phyloP scores from a whole-genome alignment of 2,797 vertebrate genomes.

The Aselliscus stoliczkanus region DNA sequence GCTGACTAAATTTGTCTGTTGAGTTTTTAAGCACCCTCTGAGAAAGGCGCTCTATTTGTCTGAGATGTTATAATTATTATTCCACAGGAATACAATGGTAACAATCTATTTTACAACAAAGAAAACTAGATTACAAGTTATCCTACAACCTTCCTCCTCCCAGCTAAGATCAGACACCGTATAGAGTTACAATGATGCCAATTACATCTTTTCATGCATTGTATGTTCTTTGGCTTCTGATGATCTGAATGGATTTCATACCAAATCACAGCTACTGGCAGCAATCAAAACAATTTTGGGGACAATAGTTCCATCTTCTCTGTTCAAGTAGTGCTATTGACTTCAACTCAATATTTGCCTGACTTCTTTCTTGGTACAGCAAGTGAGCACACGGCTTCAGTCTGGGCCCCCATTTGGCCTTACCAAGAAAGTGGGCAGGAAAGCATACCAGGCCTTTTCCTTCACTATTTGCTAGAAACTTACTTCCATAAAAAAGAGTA shows the following conservation, averaged over 20 bases:
- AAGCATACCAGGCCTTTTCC: not conserved
- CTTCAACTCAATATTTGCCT: slow-evolving; percentile 2
- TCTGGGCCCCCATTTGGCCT: not conserved
- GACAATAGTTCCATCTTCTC: slow-evolving; percentile 44
- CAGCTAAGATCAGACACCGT: not conserved
- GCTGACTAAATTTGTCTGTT: not conserved
- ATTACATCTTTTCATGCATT: slow-evolving; percentile 18
- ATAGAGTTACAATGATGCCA: slow-evolving; percentile 2
- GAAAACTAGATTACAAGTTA: slow-evolving; percentile 66
- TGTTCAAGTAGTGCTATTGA: slow-evolving; percentile 34
- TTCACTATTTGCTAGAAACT: not conserved
- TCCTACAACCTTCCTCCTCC: not conserved
- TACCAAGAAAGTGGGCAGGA: not conserved
- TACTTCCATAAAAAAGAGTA: not conserved
- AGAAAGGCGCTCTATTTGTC: slow-evolving; percentile 7
- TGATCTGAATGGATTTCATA: slow-evolving; percentile 48
- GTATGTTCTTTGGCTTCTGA: slow-evolving; percentile 21
- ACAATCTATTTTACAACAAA: slow-evolving; percentile 63
- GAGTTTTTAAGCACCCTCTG: slow-evolving; percentile 33
- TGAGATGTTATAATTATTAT: slow-evolving; percentile 47
- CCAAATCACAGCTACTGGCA: slow-evolving; percentile 39
- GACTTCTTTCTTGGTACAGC: slow-evolving; percentile 22
- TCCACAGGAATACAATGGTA: slow-evolving; percentile 44
- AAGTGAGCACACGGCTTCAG: not conserved
- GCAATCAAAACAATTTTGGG: slow-evolving; percentile 55